Base-by-base conservation (phyloP, 2,888 invertebrate genomes). In the Lycaena phlaeas region DNA sequence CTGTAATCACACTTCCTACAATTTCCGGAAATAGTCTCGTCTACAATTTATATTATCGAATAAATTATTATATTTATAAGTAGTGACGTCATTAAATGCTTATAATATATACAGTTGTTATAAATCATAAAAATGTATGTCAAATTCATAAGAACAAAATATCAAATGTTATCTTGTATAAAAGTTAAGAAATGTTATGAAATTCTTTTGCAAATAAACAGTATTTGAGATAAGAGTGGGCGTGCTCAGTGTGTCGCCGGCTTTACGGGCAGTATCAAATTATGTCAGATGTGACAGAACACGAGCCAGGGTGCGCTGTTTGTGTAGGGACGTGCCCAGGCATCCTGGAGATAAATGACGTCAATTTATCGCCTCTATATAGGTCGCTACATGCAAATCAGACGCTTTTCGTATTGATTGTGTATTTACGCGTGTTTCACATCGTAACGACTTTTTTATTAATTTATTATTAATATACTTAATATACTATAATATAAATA, bases 261-360 rank as follows among this genome's bases (percentile, higher is more conserved):
- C 28, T 17, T 38, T 38, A 38, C 18, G n/a, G 27, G 31, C 15
- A 11, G 22, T 10, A 42, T 38, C 38, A 30, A 26, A 39, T 39
- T 30, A 39, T 39, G 30, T 39, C 25, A 39, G 31, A 31, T 39
- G 26, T 39, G 30, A 39, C 39, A 39, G 30, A 25, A 26, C 25
- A 39, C 39, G 30, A 18, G 34, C 34, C 22, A 22, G 34, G 34
- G 34, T 34, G 34, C 22, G 22, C 9, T 22, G 34, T 34, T 18
- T 34, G 18, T 22, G 34, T 34, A 34, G 34, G 34, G 34, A 34
- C 11, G 34, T 34, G 12, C 34, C 22, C 7, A 5, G 22, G 22
- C 2, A 22, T 22, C 22, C 22, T 34, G 12, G 18, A 17, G 34
- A 34, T 34, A 22, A 34, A 22, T 22, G 9, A 34, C 9, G 9